phyloP scores from a whole-genome alignment of 2,888 invertebrate species.

The Apotomis turbidana region DNA sequence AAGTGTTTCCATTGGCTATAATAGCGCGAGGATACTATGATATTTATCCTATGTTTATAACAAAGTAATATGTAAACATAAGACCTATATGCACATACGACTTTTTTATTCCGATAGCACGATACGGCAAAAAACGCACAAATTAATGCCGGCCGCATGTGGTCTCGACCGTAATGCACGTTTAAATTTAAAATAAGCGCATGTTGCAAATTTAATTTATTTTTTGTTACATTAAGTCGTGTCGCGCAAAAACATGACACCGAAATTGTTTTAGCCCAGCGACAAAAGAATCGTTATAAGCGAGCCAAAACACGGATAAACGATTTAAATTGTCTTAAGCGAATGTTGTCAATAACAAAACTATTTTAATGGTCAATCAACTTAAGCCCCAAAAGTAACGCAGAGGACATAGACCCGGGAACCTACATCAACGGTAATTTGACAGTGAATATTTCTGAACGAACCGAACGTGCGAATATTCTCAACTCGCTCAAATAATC shows the following conservation, averaged over 20 bases:
- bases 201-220: slow-evolving; percentile 21
- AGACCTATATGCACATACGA: background rate
- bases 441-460: too few species aligned
- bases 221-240: slow-evolving; percentile 9
- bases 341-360: too few species aligned
- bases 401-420: too few species aligned
- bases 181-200: slow-evolving; percentile 25
- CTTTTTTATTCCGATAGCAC: background rate
- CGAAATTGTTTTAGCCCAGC: slow-evolving; percentile 14
- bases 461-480: too few species aligned
- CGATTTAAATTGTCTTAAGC: background rate
- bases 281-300: slow-evolving; percentile 13
- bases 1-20: slow-evolving; percentile 15
- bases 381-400: background rate
- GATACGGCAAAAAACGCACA: slow-evolving; percentile 24
- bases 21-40: slow-evolving; percentile 4
- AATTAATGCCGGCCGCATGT: slow-evolving; percentile 22
- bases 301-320: slow-evolving; percentile 6
- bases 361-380: background rate
- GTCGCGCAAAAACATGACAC: background rate
- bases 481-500: too few species aligned
- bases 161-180: slow-evolving; percentile 17
- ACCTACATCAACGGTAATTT: too few species aligned
- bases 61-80: background rate
- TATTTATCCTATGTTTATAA: background rate